A percentile compares a stretch with the other conserved stretches of the same genome.
phyloP scores from a whole-genome alignment of 1,140 invertebrate species.

The Lethocerus indicus region DNA sequence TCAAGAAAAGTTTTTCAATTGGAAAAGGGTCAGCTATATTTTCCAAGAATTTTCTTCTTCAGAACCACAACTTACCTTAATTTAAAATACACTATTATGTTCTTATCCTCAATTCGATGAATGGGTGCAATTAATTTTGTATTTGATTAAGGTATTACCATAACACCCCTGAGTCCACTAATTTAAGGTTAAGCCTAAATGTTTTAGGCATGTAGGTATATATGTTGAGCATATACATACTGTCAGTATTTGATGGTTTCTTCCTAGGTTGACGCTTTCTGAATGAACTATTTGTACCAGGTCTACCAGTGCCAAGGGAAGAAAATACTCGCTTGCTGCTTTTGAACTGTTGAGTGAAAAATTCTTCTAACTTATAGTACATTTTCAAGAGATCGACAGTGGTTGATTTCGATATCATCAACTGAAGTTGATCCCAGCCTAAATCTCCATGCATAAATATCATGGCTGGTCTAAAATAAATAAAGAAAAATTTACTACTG shows the following conservation, averaged over 20 bases:
- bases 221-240: not conserved
- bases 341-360: conserved; percentile 90
- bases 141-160: no score
- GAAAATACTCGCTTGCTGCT: conserved; percentile 81
- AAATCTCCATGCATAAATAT: conserved; percentile 88
- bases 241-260: conserved; percentile 11
- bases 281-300: conserved; percentile 4
- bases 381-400: conserved; percentile 93
- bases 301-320: conserved; percentile 29
- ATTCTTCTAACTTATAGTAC: conserved; percentile 91
- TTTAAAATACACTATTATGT: no score
- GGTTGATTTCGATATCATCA: conserved; percentile 91
- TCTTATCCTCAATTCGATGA: no score
- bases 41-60: no score
- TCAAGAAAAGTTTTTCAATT: no score
- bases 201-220: not conserved
- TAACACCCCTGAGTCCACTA: no score
- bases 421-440: conserved; percentile 86
- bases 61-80: no score
- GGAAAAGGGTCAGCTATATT: no score
- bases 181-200: no score
- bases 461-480: conserved; percentile 51
- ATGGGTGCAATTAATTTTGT: no score
- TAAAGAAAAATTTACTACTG: no score
- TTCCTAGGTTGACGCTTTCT: conserved; percentile 10